phyloP scores from a whole-genome alignment of 1,140 invertebrate species.

The Zaprionus capensis region DNA sequence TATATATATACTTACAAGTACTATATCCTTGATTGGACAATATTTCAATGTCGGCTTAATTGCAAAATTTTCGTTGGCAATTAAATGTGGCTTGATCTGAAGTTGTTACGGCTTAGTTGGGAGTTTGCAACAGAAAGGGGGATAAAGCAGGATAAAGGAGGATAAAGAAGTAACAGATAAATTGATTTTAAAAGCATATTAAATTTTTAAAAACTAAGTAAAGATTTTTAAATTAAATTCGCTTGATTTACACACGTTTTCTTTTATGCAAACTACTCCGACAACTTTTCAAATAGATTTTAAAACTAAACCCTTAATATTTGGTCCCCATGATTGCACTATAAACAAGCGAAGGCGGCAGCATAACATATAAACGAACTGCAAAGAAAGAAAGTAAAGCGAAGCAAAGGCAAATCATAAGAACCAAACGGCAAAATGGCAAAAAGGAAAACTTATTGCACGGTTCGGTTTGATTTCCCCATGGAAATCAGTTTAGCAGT shows the following conservation, averaged over 20 bases:
- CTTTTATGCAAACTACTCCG: not conserved
- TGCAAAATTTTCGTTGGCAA: not conserved
- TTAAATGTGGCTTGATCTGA: slow-evolving; percentile 31
- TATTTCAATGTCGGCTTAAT: slow-evolving; percentile 22
- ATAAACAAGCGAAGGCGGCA: slow-evolving; percentile 7
- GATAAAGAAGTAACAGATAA: not conserved
- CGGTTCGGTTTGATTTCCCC: slow-evolving; percentile 70
- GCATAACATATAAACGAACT: slow-evolving; percentile 10
- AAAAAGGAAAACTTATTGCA: slow-evolving; percentile 53
- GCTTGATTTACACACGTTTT: not conserved
- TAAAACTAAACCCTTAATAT: not conserved
- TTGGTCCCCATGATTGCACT: slow-evolving; percentile 6
- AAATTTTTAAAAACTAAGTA: not conserved
- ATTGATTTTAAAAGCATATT: not conserved
- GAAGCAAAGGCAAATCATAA: slow-evolving; percentile 52
- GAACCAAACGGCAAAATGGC: slow-evolving; percentile 42
- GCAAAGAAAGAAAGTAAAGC: not conserved
- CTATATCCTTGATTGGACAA: not conserved
- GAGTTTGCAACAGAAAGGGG: too few species aligned
- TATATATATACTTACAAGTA: not conserved
- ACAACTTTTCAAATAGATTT: slow-evolving; percentile 2
- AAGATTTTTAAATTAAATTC: not conserved
- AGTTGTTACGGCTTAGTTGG: not conserved
- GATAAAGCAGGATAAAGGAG: not conserved
- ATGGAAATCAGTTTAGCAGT: slow-evolving; percentile 78